phyloP scores from a whole-genome alignment of 2,888 invertebrate species.

The Apocheima hispidaria region DNA sequence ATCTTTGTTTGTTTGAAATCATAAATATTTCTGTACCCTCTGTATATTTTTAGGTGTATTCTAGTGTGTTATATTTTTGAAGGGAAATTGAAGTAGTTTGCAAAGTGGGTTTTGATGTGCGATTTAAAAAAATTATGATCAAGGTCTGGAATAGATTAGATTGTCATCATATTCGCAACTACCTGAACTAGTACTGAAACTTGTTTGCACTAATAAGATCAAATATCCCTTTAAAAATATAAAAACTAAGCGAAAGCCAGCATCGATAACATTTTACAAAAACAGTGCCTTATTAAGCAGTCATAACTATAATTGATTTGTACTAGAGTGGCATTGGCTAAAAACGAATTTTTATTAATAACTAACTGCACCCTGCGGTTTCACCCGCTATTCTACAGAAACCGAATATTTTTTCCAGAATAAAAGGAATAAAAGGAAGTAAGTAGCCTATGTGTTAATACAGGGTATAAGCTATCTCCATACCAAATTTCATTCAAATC shows the following conservation, averaged over 20 bases:
- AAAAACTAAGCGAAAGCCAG: neutral
- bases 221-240: neutral
- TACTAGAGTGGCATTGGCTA: constrained; percentile 40
- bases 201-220: neutral
- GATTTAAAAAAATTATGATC: neutral
- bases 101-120: neutral
- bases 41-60: too few relatives aligned
- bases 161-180: neutral
- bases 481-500: too few relatives aligned
- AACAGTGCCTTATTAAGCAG: constrained; percentile 9
- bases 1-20: too few relatives aligned
- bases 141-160: neutral
- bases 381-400: too few relatives aligned
- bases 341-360: constrained; percentile 39
- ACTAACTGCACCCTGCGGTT: too few relatives aligned
- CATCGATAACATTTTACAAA: constrained; percentile 2
- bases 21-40: too few relatives aligned
- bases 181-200: neutral
- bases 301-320: constrained; percentile 21
- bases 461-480: too few relatives aligned
- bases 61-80: too few relatives aligned
- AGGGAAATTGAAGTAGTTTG: too few relatives aligned
- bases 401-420: too few relatives aligned
- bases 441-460: too few relatives aligned
- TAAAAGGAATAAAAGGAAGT: too few relatives aligned